Evolutionary conservation across 2,888 invertebrate genomes (phyloP).

Genomic region (Pyralis farinalis): DNA sequence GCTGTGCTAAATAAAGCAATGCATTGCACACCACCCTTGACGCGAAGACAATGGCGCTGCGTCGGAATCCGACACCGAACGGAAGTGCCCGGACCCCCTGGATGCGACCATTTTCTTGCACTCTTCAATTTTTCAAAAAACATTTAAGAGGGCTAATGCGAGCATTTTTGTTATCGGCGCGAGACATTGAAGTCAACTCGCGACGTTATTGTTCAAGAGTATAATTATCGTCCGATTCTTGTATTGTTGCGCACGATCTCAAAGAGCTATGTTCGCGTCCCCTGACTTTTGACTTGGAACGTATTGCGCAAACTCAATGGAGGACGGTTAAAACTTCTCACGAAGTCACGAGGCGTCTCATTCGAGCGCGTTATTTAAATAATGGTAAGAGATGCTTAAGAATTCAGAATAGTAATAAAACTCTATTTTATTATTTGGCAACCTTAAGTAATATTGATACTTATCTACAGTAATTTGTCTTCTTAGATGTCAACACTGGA

Average conservation of each 20-base stretch:
- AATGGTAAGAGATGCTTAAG: too few relatives aligned
- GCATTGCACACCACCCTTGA: constrained; percentile 49
- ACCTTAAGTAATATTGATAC: too few relatives aligned
- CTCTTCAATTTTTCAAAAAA: constrained; percentile 50
- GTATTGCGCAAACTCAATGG: constrained; percentile 61
- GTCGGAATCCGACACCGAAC: constrained; percentile 68
- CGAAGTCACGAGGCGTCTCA: constrained; percentile 43
- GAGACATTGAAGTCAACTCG: constrained; percentile 68
- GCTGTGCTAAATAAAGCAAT: constrained; percentile 9
- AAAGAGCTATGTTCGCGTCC: constrained; percentile 71
- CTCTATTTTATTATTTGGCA: too few relatives aligned
- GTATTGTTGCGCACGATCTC: constrained; percentile 70
- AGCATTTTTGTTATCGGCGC: constrained; percentile 58
- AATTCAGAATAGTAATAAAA: too few relatives aligned
- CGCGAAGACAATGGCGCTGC: constrained; percentile 54
- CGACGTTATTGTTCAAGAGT: constrained; percentile 67
- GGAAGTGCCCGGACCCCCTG: constrained; percentile 74
- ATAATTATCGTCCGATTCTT: constrained; percentile 66
- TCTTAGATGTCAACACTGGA: too few relatives aligned
- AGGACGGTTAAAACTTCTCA: constrained; percentile 79
- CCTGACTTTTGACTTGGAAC: constrained; percentile 72
- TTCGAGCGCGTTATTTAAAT: constrained; percentile 27
- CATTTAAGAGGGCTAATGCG: constrained; percentile 61
- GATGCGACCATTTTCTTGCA: constrained; percentile 72
- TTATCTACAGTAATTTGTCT: too few relatives aligned